These are phyloP conservation scores for Rhincodon typus DNA, from an alignment of 2,797 vertebrate species.

Conservation along the genomic window DNA sequence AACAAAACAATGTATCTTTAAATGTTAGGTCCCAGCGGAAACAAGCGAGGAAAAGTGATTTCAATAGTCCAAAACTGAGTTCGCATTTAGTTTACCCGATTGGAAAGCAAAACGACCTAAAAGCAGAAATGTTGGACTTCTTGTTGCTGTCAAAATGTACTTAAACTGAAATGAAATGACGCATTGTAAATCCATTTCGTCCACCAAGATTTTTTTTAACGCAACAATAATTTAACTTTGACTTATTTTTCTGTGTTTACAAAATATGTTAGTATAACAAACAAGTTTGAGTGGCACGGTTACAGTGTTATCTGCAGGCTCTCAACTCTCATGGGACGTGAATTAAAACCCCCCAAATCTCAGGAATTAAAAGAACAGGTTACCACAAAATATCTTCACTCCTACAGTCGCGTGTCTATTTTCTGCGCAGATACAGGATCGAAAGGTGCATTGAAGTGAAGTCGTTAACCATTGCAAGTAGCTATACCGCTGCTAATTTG, in stretches of 20 bases:
- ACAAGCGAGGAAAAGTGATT: slow-evolving; percentile 14
- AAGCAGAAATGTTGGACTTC: neutral
- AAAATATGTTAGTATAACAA: neutral
- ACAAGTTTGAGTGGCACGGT: neutral
- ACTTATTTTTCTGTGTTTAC: neutral
- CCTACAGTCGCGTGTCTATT: slow-evolving; percentile 43
- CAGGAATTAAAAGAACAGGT: slow-evolving; percentile 38
- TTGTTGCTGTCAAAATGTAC: neutral
- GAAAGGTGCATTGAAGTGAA: neutral
- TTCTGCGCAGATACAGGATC: slow-evolving; percentile 46
- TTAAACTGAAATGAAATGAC: neutral
- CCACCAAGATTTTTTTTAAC: neutral
- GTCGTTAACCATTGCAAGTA: neutral
- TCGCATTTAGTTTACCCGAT: neutral
- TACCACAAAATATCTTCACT: slow-evolving; percentile 41
- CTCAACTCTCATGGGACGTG: neutral
- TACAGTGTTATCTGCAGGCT: neutral
- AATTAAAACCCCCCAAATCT: slow-evolving; percentile 45
- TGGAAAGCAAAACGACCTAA: neutral
- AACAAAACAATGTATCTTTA: neutral
- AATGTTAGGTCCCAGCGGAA: slow-evolving; percentile 7
- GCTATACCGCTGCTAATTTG: neutral
- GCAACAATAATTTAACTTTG: neutral
- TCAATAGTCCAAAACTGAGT: neutral
- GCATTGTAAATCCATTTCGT: neutral